phyloP scores from a whole-genome alignment of 2,113 vertebrate species.

The Pholis gunnellus region DNA sequence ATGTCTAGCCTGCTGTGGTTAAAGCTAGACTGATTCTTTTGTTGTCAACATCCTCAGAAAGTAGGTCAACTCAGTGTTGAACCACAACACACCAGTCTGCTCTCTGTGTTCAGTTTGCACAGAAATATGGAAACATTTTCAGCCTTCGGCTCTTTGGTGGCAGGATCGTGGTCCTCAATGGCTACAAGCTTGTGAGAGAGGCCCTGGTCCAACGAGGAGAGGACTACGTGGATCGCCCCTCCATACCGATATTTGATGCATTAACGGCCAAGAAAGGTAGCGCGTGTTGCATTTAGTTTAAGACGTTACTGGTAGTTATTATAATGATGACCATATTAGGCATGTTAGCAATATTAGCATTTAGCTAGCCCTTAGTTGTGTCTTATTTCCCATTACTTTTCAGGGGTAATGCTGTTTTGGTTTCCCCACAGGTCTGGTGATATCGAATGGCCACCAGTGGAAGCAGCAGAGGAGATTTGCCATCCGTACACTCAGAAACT shows the following conservation, averaged over 20 bases:
- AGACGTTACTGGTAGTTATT: background rate
- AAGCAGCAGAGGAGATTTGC: constrained; percentile 85
- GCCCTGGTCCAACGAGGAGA: constrained; percentile 81
- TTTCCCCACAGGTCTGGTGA: constrained; percentile 73
- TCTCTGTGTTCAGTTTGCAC: constrained; percentile 63
- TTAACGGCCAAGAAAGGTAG: constrained; percentile 68
- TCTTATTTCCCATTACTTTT: background rate
- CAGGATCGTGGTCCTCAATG: constrained; percentile 64
- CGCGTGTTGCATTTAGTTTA: background rate
- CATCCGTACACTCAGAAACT: constrained; percentile 84
- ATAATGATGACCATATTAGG: background rate
- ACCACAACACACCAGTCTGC: background rate
- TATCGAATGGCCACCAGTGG: constrained; percentile 76
- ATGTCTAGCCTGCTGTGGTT: background rate
- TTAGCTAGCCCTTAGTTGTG: background rate
- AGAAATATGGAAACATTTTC: constrained; percentile 82
- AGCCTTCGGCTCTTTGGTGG: constrained; percentile 24
- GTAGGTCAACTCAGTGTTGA: background rate
- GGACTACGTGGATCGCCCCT: constrained; percentile 72
- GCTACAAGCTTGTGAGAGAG: constrained; percentile 82
- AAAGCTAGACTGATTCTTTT: background rate
- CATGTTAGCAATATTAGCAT: background rate
- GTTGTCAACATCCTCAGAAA: background rate
- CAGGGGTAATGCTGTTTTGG: background rate
- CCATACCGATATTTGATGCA: constrained; percentile 1